Evolutionary conservation across 2,888 invertebrate genomes (phyloP).

Genomic region (Brachyptera risi): DNA sequence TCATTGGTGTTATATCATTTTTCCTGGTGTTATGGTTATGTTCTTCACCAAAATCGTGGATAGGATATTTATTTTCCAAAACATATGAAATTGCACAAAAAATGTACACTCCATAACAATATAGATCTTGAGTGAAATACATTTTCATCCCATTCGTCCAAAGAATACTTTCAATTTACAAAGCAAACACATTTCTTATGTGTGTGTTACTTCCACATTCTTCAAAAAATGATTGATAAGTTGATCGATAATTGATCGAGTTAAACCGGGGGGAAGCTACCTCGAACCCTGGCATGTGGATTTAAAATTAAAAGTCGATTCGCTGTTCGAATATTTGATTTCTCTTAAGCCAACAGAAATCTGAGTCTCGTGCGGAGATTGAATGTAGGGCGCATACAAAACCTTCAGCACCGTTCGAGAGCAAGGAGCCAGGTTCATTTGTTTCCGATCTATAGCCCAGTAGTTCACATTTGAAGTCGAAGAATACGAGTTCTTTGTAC

Average conservation of each 20-base stretch:
- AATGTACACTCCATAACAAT: too few relatives aligned
- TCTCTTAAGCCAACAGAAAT: constrained; percentile 19
- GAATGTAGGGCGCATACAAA: constrained; percentile 16
- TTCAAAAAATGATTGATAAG: not conserved
- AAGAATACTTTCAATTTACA: too few relatives aligned
- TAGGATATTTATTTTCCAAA: too few relatives aligned
- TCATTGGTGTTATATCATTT: too few relatives aligned
- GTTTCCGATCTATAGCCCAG: constrained; percentile 8
- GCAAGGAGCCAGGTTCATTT: constrained; percentile 6
- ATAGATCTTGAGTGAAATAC: too few relatives aligned
- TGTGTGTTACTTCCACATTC: too few relatives aligned
- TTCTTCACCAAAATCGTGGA: too few relatives aligned
- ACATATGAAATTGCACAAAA: too few relatives aligned
- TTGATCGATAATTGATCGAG: constrained; percentile 3
- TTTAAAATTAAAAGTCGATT: constrained; percentile 5
- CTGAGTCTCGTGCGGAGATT: constrained; percentile 6
- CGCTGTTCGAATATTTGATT: constrained; percentile 12
- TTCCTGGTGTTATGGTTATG: too few relatives aligned
- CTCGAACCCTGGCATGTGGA: not conserved
- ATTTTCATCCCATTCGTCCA: not conserved
- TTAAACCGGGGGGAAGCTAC: not conserved
- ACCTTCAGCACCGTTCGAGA: not conserved
- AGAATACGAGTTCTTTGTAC: too few relatives aligned
- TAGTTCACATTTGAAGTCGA: not conserved
- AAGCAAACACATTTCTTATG: too few relatives aligned